Evolutionary conservation across 2,888 invertebrate genomes (phyloP), one percentile per base, ranked within the genome.

Genomic region (Hirudinaria manillensis): DNA sequence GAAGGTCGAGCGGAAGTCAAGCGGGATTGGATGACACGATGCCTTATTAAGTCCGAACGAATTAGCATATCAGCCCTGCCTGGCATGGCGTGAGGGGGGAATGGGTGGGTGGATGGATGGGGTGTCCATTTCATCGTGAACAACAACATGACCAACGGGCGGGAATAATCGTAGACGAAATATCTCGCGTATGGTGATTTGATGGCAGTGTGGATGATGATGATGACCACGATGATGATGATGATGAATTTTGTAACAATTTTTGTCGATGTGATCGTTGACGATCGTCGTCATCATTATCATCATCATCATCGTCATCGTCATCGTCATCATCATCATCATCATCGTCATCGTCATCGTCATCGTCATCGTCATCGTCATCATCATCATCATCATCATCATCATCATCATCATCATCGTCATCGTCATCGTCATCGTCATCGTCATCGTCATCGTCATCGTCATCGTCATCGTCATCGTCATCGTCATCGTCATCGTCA

Each of bases 161-260:
- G 45, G 45, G 45, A 45, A 45, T 45, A 45, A 45, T 45, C 45
- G 45, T 16, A 45, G 45, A 45, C 45, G 45, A 45, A 45, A 29
- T 61, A 27, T 24, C 24, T 61, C 29, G 61, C 24, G 61, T 56
- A 27, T 56, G 56, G 27, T 27, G 56, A 45, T 68, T 51, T 70
- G 75, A 68, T 70, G 75, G 68, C 27, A 68, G 68, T 75, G 75
- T 68, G 0, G 75, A 53, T 68, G 75, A 45, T 70, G 75, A 29
- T 75, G 75, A 24, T 51, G 55, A 19, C 70, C 53, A 53, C 2
- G 75, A 67, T 70, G 75, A 55, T 55, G 75, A 67, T 70, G 75
- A 70, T 55, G 75, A 67, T 68, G 70, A 29, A 0, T 53, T 29
- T 68, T 67, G n/a, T 32, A 51, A 66, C 27, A 1, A 21, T 21